These are phyloP conservation scores for Crotophaga sulcirostris DNA, from an alignment of 2,113 vertebrate species.

Conservation along the genomic window DNA sequence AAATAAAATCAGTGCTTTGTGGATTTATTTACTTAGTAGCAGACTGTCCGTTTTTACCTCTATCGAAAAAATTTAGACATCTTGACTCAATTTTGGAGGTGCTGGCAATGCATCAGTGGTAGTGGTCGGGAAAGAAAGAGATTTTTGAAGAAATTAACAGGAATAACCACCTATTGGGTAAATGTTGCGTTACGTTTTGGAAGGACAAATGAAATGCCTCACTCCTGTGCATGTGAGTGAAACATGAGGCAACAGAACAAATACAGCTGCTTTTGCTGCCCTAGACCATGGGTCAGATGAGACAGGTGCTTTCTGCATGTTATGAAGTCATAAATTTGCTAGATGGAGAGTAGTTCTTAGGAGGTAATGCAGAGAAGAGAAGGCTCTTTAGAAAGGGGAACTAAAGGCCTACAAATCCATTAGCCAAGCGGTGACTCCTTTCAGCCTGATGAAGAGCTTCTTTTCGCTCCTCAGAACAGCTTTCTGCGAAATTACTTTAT, in stretches of 20 bases:
- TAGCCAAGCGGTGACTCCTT: not conserved
- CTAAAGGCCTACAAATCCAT: not conserved
- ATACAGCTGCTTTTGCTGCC: not conserved
- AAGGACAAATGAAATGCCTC: not conserved
- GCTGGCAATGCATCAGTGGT: not conserved
- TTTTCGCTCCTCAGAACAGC: not conserved
- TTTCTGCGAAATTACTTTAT: not conserved
- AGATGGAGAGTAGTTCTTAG: not conserved
- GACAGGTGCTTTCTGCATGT: not conserved
- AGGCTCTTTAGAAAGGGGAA: not conserved
- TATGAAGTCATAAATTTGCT: not conserved
- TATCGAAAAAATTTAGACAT: not conserved
- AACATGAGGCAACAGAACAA: not conserved
- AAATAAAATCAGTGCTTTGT: not conserved
- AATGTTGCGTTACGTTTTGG: rapidly evolving
- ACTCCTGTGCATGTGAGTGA: not conserved
- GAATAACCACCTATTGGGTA: not conserved
- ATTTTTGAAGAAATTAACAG: not conserved
- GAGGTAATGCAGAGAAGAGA: not conserved
- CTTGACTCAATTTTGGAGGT: not conserved
- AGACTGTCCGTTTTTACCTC: not conserved
- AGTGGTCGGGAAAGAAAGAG: not conserved
- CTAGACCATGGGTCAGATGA: not conserved
- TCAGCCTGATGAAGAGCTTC: not conserved
- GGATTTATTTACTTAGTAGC: not conserved